Conservation (phyloP, 2,888 invertebrate species). For the Cosmorhoe ocellata region DNA sequence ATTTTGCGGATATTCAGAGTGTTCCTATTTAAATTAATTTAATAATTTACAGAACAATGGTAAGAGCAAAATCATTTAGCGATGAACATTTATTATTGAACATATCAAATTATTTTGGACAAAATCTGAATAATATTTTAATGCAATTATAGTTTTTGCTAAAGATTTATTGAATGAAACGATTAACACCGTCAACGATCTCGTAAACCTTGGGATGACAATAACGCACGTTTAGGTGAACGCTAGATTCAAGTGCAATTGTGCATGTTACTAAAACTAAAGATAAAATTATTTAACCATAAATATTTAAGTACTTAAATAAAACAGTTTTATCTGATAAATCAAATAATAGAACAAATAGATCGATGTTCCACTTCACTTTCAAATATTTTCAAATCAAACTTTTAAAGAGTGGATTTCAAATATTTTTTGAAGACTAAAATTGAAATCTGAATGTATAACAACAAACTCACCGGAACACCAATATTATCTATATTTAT, state of each 20-base stretch:
- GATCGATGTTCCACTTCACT: conserved; percentile 32
- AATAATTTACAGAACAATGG: conserved; percentile 54
- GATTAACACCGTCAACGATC: conserved; percentile 37
- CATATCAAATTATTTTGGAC: conserved; percentile 67
- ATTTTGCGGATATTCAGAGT: conserved; percentile 25
- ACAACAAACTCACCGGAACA: conserved; percentile 58
- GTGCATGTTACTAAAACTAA: conserved; percentile 34
- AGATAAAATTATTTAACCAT: conserved; percentile 14
- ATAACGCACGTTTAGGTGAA: conserved; percentile 56
- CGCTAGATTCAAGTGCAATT: conserved; percentile 58
- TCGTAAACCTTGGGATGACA: conserved; percentile 54
- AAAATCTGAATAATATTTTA: conserved; percentile 43
- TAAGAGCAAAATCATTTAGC: conserved; percentile 57
- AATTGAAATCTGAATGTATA: conserved; percentile 38
- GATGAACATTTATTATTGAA: conserved; percentile 59
- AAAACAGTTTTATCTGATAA: conserved; percentile 4
- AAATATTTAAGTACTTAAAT: too few relatives aligned
- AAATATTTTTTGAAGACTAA: conserved; percentile 32
- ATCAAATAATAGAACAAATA: conserved; percentile 32
- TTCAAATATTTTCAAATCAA: conserved; percentile 54
- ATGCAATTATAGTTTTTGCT: conserved; percentile 42
- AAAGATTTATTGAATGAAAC: conserved; percentile 34
- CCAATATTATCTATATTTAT: conserved; percentile 56
- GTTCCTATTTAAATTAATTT: conserved; percentile 45
- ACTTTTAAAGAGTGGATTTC: conserved; percentile 53